Base-by-base conservation (phyloP, 2,797 vertebrate genomes). In the Leptatherina wallacei region DNA sequence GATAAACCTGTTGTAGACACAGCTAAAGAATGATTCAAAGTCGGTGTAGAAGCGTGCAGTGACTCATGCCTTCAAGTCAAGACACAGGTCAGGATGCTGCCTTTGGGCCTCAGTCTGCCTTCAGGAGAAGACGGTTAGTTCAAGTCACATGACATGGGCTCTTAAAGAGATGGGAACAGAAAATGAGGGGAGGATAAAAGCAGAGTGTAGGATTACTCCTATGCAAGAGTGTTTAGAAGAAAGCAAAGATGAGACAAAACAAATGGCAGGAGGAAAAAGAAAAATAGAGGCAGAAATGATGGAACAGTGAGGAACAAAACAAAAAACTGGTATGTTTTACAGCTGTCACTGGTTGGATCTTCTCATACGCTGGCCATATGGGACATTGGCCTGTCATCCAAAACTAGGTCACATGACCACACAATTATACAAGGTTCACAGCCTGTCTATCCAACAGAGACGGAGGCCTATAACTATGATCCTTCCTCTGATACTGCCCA, bases 361-460 rank as follows among this genome's bases (percentile, higher is more conserved):
- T 49, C 78, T 88, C 49, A 29, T 73, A 20, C 59, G 10, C 55
- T 58, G 47, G 51, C 85, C 92, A 92, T 91, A 92, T 92, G 91
- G 87, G 79, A 78, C 69, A 66, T 67, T 54, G 52, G 78, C 51
- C 63, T 85, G 80, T 73, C 82, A 77, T 77, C 86, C 76, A 88
- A 89, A 92, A 89, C 84, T 85, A 79, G 89, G 89, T 88, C 87
- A 92, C 78, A 78, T 92, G 87, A 91, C 82, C 75, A 49, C 61
- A 71, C 83, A 83, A 84, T 88, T 87, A 85, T 86, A 86, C 77
- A 81, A 85, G 72, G 74, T 82, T 62, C 30, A 4, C 49, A 66
- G 61, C 35, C 73, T 75, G 65, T 51, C 30, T 44, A 61, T 69
- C 42, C 0, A 16, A 24, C 16, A 65, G 9, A 81, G 22, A 47